Evolutionary conservation across 2,888 invertebrate species (phyloP), one percentile per base, ranked within the genome.

Genomic region (Cerastoderma edule): DNA sequence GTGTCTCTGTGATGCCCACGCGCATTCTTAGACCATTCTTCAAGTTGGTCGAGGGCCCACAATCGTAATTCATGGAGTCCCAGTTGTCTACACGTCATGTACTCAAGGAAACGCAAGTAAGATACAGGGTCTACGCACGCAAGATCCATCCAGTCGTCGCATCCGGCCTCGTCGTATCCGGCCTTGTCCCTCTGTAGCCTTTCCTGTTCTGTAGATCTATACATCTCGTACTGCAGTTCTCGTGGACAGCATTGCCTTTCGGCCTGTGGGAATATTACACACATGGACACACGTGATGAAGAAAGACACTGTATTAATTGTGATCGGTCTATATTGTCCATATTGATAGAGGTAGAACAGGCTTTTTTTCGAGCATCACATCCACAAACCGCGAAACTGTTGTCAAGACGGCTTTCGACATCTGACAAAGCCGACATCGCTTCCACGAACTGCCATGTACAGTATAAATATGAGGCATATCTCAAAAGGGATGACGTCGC

Each of bases 81-180:
- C 13, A 67, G 33, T 27, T 67, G 67, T 48, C 67, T 57, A 63
- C 50, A 72, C 35, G 60, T 50, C 39, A 67, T 44, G 35, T 60
- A 72, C 33, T 72, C 67, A 19, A 72, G 27, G 27, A 57, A 72
- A 39, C 63, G 67, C 13, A 60, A 28, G 35, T 44, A 72, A n/a
- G 72, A 60, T 16, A 72, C 35, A 33, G 67, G 48, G 50, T 67
- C 72, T 4, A 57, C 53, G 30, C 50, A 67, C 28, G 35, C 57
- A 30, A 28, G 22, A 48, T 72, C 60, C 66, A 66, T 72, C 66
- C 66, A 66, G 22, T 3, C 13, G 30, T 39, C 46, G 16, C n/a
- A 16, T n/a, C n/a, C n/a, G n/a, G n/a, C n/a, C n/a, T n/a, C n/a
- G n/a, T n/a, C n/a, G n/a, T n/a, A n/a, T n/a, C 33, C 30, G 10